Evolutionary conservation across 2,888 invertebrate species (phyloP), one percentile per base, ranked within the genome.

Genomic region (Adelognathus sp.): DNA sequence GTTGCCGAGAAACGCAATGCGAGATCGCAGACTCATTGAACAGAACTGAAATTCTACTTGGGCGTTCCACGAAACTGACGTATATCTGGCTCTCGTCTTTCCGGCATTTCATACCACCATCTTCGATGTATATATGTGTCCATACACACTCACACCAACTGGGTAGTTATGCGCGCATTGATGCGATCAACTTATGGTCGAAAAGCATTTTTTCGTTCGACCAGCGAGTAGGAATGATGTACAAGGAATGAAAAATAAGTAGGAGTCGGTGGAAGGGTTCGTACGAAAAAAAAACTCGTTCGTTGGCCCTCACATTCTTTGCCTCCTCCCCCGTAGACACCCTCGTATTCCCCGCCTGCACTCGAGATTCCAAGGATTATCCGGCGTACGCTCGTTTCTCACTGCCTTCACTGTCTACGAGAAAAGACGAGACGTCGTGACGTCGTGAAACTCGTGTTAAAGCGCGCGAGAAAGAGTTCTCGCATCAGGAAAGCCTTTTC

Each of bases 361-460:
- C 79, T 76, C 78, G 82, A 85, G 85, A 86, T 86, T 87, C 87
- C 84, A 79, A 77, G 83, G 86, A 85, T 87, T 86, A 85, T 86
- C 85, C 83, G 81, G 80, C 83, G 83, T 82, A 82, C 83, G 85
- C 86, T 81, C 86, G 87, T 86, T 83, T 81, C 85, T 86, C 86
- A 87, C 86, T 85, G 82, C 80, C 63, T 75, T 44, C 73, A 50
- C 9, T n/a, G 77, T 70, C 60, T 39, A 21, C 44, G 52, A 70
- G 72, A 54, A 36, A 50, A 67, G 72, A 72, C 66, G 70, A 71
- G 80, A 71, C 31, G 27, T n/a, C 75, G 67, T 71, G 52, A 69
- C 66, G 50, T 73, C 66, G 58, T 64, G 67, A 71, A 77, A 72
- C 58, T 66, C 64, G 64, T 72, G 27, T 44, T 7, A 74, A 71